phyloP scores from a whole-genome alignment of 2,113 vertebrate species.

The Gorsachius goisagi region DNA sequence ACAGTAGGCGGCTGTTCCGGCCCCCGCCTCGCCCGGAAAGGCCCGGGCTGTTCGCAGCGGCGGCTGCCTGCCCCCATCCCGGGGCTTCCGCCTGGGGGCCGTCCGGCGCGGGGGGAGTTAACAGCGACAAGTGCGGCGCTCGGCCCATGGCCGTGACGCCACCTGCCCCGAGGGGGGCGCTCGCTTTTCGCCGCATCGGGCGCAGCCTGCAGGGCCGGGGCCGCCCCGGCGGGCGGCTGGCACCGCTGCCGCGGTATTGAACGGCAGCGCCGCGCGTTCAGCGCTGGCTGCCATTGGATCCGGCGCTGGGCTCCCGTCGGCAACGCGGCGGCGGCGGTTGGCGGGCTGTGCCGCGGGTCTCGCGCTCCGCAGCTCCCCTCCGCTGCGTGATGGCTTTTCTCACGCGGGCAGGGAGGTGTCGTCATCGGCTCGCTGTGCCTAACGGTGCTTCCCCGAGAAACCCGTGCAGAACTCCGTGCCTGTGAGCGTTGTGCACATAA shows the following conservation, averaged over 20 bases:
- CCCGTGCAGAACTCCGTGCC: accelerated
- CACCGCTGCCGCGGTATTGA: neutral
- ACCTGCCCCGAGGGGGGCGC: neutral
- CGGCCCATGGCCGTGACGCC: neutral
- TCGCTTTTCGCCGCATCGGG: neutral
- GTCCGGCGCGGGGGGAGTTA: neutral
- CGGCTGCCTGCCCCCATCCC: neutral
- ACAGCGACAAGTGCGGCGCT: neutral
- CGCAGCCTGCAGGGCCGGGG: neutral
- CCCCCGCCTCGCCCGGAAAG: neutral
- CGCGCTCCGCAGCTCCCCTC: neutral
- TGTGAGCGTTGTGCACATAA: accelerated
- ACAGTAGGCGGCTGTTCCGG: neutral
- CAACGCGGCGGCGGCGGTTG: neutral
- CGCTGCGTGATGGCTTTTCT: neutral
- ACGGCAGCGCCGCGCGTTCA: neutral
- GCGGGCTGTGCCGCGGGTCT: neutral
- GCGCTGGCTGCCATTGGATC: neutral
- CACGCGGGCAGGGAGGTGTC: neutral
- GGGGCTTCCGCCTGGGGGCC: neutral
- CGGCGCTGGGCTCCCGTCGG: neutral
- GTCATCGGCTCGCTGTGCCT: neutral
- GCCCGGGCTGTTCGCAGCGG: neutral
- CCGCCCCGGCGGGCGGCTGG: neutral
- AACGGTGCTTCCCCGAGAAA: neutral